These are phyloP conservation scores for Ophioninae sp. DNA, from an alignment of 2,888 invertebrate genomes.

Conservation along the genomic window DNA sequence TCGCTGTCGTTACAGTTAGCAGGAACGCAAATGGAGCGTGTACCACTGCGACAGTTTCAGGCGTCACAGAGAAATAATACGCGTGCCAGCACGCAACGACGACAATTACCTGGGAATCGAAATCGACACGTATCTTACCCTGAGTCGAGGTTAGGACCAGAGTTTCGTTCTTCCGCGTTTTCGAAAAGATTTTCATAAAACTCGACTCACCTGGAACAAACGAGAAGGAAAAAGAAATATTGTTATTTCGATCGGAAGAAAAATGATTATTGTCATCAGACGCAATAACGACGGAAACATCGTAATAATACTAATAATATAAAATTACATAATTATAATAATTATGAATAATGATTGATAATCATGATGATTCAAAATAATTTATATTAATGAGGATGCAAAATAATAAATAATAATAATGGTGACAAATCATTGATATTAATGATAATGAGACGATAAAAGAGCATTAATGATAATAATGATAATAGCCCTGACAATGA, in stretches of 20 bases:
- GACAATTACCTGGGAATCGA: constrained; percentile 1
- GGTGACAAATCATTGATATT: no score
- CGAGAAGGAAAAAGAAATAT: constrained; percentile 7
- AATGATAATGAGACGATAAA: no score
- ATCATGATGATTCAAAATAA: no score
- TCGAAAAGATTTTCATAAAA: neutral
- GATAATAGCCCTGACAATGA: no score
- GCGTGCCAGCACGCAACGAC: neutral
- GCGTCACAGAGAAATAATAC: neutral
- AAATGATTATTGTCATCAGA: neutral
- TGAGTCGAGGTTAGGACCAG: neutral
- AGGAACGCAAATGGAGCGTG: neutral
- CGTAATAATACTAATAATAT: neutral
- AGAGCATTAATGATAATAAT: no score
- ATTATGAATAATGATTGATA: neutral
- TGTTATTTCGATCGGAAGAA: neutral
- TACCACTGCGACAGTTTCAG: neutral
- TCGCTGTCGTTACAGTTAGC: neutral
- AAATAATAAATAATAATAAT: no score
- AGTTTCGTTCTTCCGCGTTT: neutral
- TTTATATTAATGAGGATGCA: no score
- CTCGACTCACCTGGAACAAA: constrained; percentile 59
- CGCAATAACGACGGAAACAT: neutral
- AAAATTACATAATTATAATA: neutral
- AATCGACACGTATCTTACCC: constrained; percentile 31